These are phyloP conservation scores for Nymphalis urticae DNA, from an alignment of 2,888 invertebrate species.

Conservation along the genomic window DNA sequence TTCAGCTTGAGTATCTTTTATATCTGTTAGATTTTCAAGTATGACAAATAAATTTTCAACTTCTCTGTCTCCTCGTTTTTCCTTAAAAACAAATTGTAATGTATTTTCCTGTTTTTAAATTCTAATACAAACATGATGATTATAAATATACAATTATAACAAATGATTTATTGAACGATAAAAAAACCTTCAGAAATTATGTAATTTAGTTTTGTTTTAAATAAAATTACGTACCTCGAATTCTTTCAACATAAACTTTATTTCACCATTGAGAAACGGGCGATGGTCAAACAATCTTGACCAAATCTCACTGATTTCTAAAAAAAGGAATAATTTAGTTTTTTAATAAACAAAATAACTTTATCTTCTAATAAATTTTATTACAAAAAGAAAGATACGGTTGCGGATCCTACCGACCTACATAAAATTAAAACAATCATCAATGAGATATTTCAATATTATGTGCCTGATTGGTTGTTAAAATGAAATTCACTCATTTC, in stretches of 20 bases:
- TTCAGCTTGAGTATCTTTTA: conserved; percentile 88
- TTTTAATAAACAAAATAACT: background rate
- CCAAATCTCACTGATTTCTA: conserved; percentile 92
- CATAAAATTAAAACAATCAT: background rate
- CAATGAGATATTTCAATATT: background rate
- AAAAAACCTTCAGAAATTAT: background rate
- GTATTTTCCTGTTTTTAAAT: background rate
- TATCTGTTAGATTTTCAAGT: conserved; percentile 88
- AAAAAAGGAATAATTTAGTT: conserved; percentile 2
- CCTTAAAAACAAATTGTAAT: conserved; percentile 70
- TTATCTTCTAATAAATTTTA: background rate
- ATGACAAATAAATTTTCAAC: conserved; percentile 89
- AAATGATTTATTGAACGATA: no score
- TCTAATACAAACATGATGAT: background rate
- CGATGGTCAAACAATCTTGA: conserved; percentile 92
- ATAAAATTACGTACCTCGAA: conserved; percentile 86
- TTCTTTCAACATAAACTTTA: conserved; percentile 90
- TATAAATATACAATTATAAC: no score
- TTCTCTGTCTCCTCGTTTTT: conserved; percentile 89
- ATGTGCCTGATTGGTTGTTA: no score
- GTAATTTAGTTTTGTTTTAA: background rate
- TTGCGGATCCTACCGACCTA: background rate
- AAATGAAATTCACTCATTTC: no score
- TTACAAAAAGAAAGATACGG: background rate
- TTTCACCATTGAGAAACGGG: conserved; percentile 92